phyloP scores from a whole-genome alignment of 2,888 invertebrate genomes.

The Drosophila prolongata region DNA sequence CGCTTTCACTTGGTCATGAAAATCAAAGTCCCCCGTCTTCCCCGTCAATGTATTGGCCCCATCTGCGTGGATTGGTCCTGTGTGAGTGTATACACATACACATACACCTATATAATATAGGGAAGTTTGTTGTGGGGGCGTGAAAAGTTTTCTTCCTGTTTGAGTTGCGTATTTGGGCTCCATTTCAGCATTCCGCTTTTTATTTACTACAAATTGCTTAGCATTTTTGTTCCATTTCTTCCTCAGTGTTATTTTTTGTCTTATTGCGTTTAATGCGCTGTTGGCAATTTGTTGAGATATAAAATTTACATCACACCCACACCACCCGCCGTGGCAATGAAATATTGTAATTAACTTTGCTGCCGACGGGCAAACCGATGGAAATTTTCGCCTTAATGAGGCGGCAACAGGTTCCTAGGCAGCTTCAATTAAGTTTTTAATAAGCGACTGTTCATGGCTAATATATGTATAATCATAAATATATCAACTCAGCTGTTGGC shows the following conservation, averaged over 20 bases:
- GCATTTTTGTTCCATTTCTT: conserved; percentile 39
- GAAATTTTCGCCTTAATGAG: conserved; percentile 64
- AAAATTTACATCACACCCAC: conserved; percentile 38
- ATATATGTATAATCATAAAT: conserved; percentile 70
- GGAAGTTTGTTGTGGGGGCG: conserved; percentile 25
- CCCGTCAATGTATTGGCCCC: conserved; percentile 22
- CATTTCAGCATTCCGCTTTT: conserved; percentile 44
- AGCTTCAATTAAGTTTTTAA: conserved; percentile 43
- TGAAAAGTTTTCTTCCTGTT: conserved; percentile 52
- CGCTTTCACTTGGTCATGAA: conserved; percentile 46
- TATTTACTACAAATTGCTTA: conserved; percentile 57
- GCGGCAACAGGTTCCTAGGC: conserved; percentile 65
- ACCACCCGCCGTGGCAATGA: conserved; percentile 46
- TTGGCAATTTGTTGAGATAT: conserved; percentile 57
- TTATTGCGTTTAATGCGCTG: conserved; percentile 28
- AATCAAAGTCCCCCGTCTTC: conserved; percentile 43
- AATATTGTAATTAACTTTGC: conserved; percentile 70
- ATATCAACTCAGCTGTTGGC: conserved; percentile 35
- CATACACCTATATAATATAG: conserved; percentile 5
- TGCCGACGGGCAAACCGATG: conserved; percentile 28
- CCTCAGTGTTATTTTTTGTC: conserved; percentile 5
- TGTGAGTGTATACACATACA: conserved; percentile 1
- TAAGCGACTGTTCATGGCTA: conserved; percentile 55
- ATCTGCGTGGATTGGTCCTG: conserved; percentile 8
- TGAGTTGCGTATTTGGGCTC: conserved; percentile 35